These are phyloP conservation scores for Tragelaphus buxtoni DNA, from an alignment of 2,113 vertebrate genomes.

Conservation along the genomic window DNA sequence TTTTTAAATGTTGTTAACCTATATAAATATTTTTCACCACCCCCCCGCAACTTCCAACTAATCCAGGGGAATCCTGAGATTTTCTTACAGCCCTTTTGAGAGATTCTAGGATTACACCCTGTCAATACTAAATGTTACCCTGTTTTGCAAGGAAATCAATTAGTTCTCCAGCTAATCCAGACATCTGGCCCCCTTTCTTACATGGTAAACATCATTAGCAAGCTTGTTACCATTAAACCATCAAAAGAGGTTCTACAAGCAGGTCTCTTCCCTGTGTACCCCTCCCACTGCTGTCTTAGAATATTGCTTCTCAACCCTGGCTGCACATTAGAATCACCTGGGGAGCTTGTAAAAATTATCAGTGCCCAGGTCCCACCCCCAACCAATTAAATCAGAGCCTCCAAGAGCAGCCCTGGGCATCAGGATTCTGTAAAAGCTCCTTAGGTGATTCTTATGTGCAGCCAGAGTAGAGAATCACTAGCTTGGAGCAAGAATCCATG, in stretches of 20 bases:
- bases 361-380: neutral
- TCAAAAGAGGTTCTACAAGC: neutral
- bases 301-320: neutral
- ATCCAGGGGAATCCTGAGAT: neutral
- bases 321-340: neutral
- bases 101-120: neutral
- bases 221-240: constrained; percentile 17
- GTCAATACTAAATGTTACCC: constrained; percentile 9
- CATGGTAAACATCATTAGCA: constrained; percentile 27
- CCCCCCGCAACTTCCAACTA: neutral
- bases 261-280: neutral
- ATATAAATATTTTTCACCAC: neutral
- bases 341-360: neutral
- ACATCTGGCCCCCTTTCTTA: constrained; percentile 21
- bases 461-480: neutral
- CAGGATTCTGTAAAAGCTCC: neutral
- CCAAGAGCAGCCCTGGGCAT: neutral
- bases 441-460: neutral
- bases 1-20: neutral
- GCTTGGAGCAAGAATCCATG: neutral
- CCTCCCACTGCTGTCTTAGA: neutral
- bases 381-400: neutral
- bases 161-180: neutral
- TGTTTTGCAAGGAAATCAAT: constrained; percentile 39
- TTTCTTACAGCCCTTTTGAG: constrained; percentile 18